These are phyloP conservation scores for Erynnis tages DNA, from an alignment of 2,888 invertebrate genomes.

Conservation along the genomic window DNA sequence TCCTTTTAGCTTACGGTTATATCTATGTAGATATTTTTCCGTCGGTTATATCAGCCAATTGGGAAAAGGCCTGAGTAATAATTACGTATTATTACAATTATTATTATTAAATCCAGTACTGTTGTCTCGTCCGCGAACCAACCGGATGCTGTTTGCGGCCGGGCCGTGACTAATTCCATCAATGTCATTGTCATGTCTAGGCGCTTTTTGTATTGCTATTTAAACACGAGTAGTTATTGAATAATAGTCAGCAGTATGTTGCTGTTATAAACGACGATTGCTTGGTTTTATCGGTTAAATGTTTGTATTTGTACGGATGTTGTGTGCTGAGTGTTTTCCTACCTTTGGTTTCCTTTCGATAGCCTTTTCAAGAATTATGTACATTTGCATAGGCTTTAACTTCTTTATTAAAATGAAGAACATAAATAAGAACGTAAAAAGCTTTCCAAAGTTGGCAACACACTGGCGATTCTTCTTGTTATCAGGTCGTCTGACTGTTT, in stretches of 20 bases:
- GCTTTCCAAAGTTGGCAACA: too few species aligned
- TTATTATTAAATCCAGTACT: neutral
- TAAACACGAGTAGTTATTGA: constrained; percentile 3
- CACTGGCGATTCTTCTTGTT: too few species aligned
- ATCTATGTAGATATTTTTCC: too few species aligned
- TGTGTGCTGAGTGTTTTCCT: too few species aligned
- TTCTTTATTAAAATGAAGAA: too few species aligned
- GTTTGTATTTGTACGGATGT: too few species aligned
- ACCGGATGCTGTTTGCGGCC: constrained; percentile 22
- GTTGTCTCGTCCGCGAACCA: constrained; percentile 9
- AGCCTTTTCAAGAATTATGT: too few species aligned
- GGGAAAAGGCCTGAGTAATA: neutral
- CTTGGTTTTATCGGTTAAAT: neutral
- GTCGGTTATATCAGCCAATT: too few species aligned
- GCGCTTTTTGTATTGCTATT: constrained; percentile 7
- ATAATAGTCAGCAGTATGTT: constrained; percentile 7
- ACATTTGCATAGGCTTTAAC: too few species aligned
- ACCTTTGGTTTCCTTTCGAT: too few species aligned
- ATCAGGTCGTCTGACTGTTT: too few species aligned
- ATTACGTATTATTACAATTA: neutral
- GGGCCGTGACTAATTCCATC: constrained; percentile 25
- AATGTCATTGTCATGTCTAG: constrained; percentile 25
- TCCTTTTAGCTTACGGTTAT: neutral
- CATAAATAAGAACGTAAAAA: too few species aligned
- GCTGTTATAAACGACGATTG: constrained; percentile 2